Evolutionary conservation across 2,113 vertebrate species (phyloP).

Genomic region (Gymnogyps californianus): DNA sequence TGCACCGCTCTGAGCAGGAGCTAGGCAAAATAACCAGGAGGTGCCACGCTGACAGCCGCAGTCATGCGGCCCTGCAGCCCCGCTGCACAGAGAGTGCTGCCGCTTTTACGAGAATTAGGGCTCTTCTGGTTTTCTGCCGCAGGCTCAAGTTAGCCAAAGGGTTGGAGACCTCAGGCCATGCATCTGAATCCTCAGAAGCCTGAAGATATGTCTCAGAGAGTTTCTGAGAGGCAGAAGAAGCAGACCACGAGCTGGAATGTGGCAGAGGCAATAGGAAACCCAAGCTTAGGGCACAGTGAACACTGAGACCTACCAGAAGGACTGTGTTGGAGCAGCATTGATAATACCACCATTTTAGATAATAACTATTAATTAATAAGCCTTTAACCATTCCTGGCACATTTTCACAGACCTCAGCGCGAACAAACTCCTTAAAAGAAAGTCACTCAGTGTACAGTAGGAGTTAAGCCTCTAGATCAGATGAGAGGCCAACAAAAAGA

Average conservation of each 20-base stretch:
- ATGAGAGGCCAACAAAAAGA: background rate
- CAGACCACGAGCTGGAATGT: background rate
- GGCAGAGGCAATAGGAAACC: background rate
- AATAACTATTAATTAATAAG: background rate
- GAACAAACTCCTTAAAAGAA: background rate
- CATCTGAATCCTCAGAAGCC: background rate
- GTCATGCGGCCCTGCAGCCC: background rate
- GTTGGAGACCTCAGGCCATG: background rate
- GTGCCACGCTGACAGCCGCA: rapidly evolving
- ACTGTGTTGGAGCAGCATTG: background rate
- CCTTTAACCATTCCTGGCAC: background rate
- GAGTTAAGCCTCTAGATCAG: background rate
- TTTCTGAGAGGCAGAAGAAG: background rate
- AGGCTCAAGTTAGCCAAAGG: background rate
- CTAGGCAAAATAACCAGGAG: constrained; percentile 12
- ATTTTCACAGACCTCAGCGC: background rate
- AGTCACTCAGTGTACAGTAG: background rate
- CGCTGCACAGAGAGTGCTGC: background rate
- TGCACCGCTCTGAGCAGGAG: background rate
- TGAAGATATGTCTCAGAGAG: background rate
- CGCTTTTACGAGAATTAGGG: rapidly evolving
- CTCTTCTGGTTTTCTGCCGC: background rate
- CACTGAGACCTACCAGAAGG: background rate
- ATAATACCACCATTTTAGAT: background rate
- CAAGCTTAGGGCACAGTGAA: background rate